Base-by-base conservation (phyloP, 1,140 invertebrate species). In the Drosophila aff. region DNA sequence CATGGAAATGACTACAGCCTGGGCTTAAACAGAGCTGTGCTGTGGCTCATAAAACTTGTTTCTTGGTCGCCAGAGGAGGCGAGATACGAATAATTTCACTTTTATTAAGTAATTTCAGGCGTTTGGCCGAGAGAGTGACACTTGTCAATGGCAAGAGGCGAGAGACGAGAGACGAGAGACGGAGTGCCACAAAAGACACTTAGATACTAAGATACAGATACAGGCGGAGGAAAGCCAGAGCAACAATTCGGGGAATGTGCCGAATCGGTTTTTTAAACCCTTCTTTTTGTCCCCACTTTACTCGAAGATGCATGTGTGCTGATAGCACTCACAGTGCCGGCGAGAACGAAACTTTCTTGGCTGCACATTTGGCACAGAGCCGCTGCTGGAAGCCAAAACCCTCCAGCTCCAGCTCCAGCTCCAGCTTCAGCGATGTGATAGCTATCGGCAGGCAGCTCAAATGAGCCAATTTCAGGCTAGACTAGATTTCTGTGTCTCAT, bases 41-140 rank as follows among this genome's bases (percentile, higher is more conserved):
- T 57, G 57, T 28, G 73, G 50, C 62, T 60, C 41, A 41, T 76
- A 78, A 78, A 86, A 86, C 83, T 66, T 53, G 83, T 87, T 87
- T 83, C 76, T 60, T 15, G 61, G 46, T 18, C 18, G 4, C 26
- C 50, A 15, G 53, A 44, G 52, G 18, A 47, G 33, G 75, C 47
- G 63, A 75, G 82, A 65, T 65, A 41, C 63, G 36, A 31, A 84
- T 89, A 84, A 82, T 89, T 87, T 87, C 84, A 87, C 84, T 87
- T 87, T 87, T 87, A 87, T 89, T 87, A 87, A 89, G 84, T 87
- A 87, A 87, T 87, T 87, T 82, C 46, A 60, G 36, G 18, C 61
- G 61, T 46, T 26, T 33, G 64, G 44, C 60, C 60, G 76, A 74
- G 72, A 68, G n/a, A 78, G 73, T 78, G 82, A 69, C 82, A 85